Evolutionary conservation across 2,888 invertebrate genomes (phyloP).

Genomic region (Linyphia triangularis): DNA sequence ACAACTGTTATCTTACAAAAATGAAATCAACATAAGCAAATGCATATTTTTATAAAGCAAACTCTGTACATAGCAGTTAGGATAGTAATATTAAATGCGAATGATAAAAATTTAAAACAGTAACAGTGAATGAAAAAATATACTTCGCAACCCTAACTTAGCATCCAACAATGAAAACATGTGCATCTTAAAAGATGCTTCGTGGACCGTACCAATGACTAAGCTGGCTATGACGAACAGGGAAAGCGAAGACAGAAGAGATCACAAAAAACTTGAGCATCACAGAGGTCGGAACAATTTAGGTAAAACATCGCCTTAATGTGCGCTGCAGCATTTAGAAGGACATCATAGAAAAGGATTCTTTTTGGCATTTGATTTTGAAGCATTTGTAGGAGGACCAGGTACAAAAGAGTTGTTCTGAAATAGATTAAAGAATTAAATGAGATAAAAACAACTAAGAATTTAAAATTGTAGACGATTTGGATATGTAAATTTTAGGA

Average conservation of each 20-base stretch:
- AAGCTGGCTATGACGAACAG: conserved; percentile 50
- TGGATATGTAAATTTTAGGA: too few species aligned
- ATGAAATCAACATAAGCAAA: not conserved
- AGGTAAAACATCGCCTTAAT: conserved; percentile 38
- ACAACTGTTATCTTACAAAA: not conserved
- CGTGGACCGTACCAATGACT: not conserved
- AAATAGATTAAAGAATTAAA: not conserved
- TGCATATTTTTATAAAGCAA: conserved; percentile 3
- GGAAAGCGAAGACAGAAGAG: conserved; percentile 51
- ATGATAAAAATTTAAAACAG: conserved; percentile 12
- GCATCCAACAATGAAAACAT: not conserved
- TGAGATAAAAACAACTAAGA: not conserved
- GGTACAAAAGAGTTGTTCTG: conserved; percentile 43
- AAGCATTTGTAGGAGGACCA: conserved; percentile 13
- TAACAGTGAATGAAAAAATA: conserved; percentile 44
- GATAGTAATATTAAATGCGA: conserved; percentile 10
- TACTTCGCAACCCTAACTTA: conserved; percentile 15
- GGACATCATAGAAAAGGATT: conserved; percentile 67
- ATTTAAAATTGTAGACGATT: not conserved
- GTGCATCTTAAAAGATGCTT: conserved; percentile 5
- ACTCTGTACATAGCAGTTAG: not conserved
- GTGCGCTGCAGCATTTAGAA: not conserved
- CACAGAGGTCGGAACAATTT: conserved; percentile 65
- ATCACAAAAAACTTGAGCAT: conserved; percentile 65
- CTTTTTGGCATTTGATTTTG: conserved; percentile 50